phyloP scores from a whole-genome alignment of 2,113 vertebrate genomes.

The Eidolon helvum region DNA sequence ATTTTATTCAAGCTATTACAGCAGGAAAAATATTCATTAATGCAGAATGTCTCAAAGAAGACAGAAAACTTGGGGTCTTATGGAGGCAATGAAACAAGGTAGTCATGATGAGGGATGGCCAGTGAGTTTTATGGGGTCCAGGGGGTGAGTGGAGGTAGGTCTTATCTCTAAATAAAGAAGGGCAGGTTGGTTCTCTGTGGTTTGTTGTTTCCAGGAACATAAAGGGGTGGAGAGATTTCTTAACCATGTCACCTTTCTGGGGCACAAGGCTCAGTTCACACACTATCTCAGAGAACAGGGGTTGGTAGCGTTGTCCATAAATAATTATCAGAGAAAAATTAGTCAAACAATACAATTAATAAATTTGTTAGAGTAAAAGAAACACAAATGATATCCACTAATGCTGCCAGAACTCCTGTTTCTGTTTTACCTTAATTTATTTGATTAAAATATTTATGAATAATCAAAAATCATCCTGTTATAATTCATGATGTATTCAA shows the following conservation, averaged over 20 bases:
- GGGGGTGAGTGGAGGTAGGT: neutral
- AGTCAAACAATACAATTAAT: neutral
- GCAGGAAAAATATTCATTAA: neutral
- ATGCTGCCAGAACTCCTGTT: neutral
- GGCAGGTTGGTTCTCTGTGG: neutral
- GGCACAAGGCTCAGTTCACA: neutral
- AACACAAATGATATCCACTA: neutral
- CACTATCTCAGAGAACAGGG: neutral
- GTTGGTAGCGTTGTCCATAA: neutral
- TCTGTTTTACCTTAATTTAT: neutral
- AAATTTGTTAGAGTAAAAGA: neutral
- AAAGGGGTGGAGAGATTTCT: neutral
- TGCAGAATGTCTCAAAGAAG: neutral
- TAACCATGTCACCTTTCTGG: neutral
- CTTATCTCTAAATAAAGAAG: neutral
- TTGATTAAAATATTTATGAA: neutral
- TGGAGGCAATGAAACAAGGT: neutral
- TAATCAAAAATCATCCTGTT: neutral
- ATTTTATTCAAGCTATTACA: neutral
- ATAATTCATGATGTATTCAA: neutral
- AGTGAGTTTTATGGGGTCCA: neutral
- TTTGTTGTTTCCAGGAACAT: neutral
- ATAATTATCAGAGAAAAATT: neutral
- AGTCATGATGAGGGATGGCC: neutral
- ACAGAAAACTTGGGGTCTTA: neutral